These are phyloP conservation scores for Drosophila kanapiae DNA, from an alignment of 1,140 invertebrate genomes.

Conservation along the genomic window DNA sequence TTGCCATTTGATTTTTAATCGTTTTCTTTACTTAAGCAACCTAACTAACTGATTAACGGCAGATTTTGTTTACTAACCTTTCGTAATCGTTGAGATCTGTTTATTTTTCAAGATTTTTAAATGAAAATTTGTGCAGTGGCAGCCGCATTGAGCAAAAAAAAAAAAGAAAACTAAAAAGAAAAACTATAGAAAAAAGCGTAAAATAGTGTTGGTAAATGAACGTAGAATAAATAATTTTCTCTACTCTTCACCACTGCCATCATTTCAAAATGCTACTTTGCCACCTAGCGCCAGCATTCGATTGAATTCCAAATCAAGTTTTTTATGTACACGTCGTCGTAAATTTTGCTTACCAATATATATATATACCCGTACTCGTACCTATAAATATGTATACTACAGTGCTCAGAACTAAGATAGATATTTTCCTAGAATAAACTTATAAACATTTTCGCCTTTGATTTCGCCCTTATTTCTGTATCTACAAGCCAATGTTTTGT, in stretches of 20 bases:
- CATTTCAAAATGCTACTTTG: conserved; percentile 44
- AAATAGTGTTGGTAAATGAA: conserved; percentile 74
- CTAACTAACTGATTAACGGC: conserved; percentile 37
- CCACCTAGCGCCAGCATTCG: conserved; percentile 37
- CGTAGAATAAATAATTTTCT: conserved; percentile 52
- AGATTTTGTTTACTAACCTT: conserved; percentile 60
- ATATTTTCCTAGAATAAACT: conserved; percentile 41
- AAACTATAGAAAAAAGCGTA: conserved; percentile 49
- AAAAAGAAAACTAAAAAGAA: conserved; percentile 19
- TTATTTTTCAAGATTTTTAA: conserved; percentile 60
- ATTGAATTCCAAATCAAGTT: conserved; percentile 63
- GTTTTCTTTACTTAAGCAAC: conserved; percentile 59
- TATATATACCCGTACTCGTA: conserved; percentile 42
- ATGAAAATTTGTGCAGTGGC: conserved; percentile 63
- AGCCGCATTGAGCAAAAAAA: conserved; percentile 61
- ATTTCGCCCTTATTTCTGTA: conserved; percentile 52
- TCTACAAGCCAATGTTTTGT: conserved; percentile 42
- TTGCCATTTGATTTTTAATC: conserved; percentile 65
- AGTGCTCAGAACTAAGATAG: conserved; percentile 52
- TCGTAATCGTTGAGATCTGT: conserved; percentile 67
- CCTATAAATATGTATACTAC: conserved; percentile 57
- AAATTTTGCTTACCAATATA: conserved; percentile 61
- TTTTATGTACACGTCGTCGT: conserved; percentile 84
- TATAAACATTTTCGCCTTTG: conserved; percentile 21
- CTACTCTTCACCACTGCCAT: conserved; percentile 47